Base-by-base conservation (phyloP, 2,797 vertebrate species). In the Poeciliopsis turneri region DNA sequence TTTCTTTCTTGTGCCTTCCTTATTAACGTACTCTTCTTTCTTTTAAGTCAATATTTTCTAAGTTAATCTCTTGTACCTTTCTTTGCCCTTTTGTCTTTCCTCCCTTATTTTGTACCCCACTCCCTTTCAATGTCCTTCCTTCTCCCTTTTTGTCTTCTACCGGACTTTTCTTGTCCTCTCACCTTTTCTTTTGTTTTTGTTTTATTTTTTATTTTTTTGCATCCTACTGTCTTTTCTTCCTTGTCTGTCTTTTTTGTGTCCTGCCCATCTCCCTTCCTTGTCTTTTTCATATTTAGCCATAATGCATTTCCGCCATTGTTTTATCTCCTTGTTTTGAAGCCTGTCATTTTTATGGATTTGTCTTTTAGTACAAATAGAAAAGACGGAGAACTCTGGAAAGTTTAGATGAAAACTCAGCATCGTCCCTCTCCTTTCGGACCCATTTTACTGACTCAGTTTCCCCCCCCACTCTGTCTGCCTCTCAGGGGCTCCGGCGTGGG, bases 401-500 rank as follows among this genome's bases (percentile, higher is more conserved):
- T 66, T 39, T 45, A 70, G 39, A n/a, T 16, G 25, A 70, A 36
- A 20, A 33, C 69, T 47, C 43, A 9, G 23, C n/a, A 1, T 71
- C 45, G 4, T 33, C 9, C 43, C 28, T 72, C 28, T 36, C 39
- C 68, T 46, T 18, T 15, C 15, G 9, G 47, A 8, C 13, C 11
- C 8, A 10, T 74, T 74, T 33, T 25, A 11, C 59, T 47, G 20
- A 53, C 36, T 23, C 18, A 13, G 8, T 18, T 2, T 1, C 13
- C 2, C 10, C 43, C 33, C 33, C 33, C 33, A 3, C 15, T 7
- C 55, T 18, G 23, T 66, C 33, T 33, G 20, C 46, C 36, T 45
- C 87, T 91, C 95, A 99, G 97, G 94, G 98, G 98, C 75, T 97
- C 97, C 6, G 97, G 97, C 85, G 95, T 97, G 94, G 98, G 98